phyloP scores from a whole-genome alignment of 2,113 vertebrate species.

The Rhombomys opimus region DNA sequence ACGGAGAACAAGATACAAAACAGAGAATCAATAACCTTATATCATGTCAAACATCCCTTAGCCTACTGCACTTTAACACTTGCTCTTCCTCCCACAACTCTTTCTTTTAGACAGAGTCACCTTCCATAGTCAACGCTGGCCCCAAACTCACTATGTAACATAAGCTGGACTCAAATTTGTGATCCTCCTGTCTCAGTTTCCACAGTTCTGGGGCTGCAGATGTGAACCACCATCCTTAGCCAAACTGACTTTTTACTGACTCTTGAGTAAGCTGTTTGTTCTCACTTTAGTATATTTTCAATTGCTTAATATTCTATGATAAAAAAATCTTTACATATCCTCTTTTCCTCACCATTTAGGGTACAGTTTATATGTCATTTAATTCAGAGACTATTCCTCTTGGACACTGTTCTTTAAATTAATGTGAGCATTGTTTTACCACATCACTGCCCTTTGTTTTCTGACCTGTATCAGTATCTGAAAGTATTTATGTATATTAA shows the following conservation, averaged over 20 bases:
- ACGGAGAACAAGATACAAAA: background rate
- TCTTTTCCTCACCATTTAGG: background rate
- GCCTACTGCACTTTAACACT: background rate
- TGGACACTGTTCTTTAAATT: background rate
- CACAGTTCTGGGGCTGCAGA: background rate
- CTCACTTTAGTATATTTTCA: background rate
- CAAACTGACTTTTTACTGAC: background rate
- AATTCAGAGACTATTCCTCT: background rate
- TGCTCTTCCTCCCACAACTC: background rate
- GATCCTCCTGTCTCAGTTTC: background rate
- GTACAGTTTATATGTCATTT: background rate
- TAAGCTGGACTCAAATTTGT: background rate
- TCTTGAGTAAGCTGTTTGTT: background rate
- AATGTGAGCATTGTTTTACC: background rate
- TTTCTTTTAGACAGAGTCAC: background rate
- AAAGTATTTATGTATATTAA: constrained; percentile 29
- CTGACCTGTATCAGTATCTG: background rate
- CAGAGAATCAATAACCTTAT: background rate
- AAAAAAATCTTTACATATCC: background rate
- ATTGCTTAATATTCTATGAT: background rate
- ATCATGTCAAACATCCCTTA: background rate
- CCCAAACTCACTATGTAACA: background rate
- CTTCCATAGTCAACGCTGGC: background rate
- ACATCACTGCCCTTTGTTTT: constrained; percentile 30
- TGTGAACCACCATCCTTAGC: no score